Base-by-base conservation (phyloP, 2,888 invertebrate species). In the Rhogogaster chlorosoma region DNA sequence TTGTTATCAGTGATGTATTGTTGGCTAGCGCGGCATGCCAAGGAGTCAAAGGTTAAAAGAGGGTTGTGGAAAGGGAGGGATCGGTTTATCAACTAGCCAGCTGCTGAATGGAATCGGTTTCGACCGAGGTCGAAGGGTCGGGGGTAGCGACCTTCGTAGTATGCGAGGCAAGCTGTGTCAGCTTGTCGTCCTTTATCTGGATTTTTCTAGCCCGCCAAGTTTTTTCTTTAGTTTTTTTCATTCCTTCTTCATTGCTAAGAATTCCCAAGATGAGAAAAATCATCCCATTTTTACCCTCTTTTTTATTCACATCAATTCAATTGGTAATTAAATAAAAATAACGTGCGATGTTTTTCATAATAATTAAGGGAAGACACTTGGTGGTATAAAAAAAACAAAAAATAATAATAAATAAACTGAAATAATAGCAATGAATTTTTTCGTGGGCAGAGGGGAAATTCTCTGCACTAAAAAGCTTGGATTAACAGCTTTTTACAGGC, bases 1-100 rank as follows among this genome's bases (percentile, higher is more conserved):
- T 80, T 57, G 80, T 80, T 80, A 80, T 80, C 80, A 80, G 80
- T 80, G 80, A 80, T 80, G 80, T 80, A 80, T 80, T 80, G 80
- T 80, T 80, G 61, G 80, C 61, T 22, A 22, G 38, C 80, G 61
- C 57, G 80, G 80, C 61, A 80, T 61, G 80, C 61, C 36, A 80
- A 80, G 38, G 22, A 80, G 61, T 12, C 61, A 80, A 26, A 38
- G 61, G 36, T 80, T 38, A 53, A 77, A 77, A n/a, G 77, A 32
- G 49, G 77, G 29, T 53, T 18, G 29, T n/a, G 18, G 77, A 49
- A 29, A 49, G 38, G 80, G 61, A 22, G 80, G 36, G 38, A 57
- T 38, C 36, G 80, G 80, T 80, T 80, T 80, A 80, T 80, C 80
- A 80, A 61, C 80, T 80, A 61, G 57, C 57, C 80, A 80, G 80